phyloP scores from a whole-genome alignment of 2,888 invertebrate species.

The Calameuta filiformis region DNA sequence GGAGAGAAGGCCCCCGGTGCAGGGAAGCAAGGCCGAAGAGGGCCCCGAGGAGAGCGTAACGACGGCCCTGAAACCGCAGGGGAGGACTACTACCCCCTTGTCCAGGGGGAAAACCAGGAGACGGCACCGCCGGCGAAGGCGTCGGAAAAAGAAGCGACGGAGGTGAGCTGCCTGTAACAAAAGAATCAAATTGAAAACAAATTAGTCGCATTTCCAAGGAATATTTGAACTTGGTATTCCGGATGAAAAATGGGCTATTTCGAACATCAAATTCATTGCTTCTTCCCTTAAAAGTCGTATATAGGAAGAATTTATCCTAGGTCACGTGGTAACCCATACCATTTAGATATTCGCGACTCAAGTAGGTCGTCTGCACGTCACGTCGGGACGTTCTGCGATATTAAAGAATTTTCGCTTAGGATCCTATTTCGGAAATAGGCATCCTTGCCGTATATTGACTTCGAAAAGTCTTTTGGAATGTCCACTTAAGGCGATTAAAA shows the following conservation, averaged over 20 bases:
- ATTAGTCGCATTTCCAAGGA: background rate
- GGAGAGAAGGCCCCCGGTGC: constrained; percentile 63
- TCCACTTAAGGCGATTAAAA: background rate
- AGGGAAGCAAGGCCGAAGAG: constrained; percentile 49
- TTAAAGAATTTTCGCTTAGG: background rate
- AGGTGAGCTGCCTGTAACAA: constrained; percentile 46
- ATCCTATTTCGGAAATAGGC: background rate
- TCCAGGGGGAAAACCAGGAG: constrained; percentile 57
- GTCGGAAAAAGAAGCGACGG: constrained; percentile 65
- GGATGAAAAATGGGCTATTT: background rate
- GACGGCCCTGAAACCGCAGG: constrained; percentile 62
- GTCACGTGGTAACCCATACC: background rate
- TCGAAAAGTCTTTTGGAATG: background rate
- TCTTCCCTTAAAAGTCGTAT: background rate
- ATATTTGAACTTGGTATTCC: background rate
- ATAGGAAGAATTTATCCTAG: background rate
- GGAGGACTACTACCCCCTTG: constrained; percentile 52
- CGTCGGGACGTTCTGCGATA: background rate
- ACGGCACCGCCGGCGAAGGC: constrained; percentile 60
- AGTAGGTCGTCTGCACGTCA: background rate
- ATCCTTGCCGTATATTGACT: background rate
- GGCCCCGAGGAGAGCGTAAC: constrained; percentile 47
- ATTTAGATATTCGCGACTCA: background rate
- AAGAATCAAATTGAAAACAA: background rate
- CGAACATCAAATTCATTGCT: background rate